Evolutionary conservation across 2,797 vertebrate species (phyloP).

Genomic region (Simalia tracyae): DNA sequence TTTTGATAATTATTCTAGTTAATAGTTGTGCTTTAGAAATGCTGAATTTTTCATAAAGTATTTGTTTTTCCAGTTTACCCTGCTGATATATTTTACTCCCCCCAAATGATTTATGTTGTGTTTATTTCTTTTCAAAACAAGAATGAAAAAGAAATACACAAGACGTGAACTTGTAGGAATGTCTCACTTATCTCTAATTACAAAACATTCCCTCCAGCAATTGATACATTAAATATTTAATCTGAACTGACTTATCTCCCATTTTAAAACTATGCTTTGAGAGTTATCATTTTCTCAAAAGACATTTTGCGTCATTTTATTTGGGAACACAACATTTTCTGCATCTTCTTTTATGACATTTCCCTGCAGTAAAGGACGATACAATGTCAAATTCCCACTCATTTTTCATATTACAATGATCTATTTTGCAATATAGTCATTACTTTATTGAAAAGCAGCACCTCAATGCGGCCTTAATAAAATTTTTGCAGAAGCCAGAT

Average conservation of each 20-base stretch:
- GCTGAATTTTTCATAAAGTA: neutral
- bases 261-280: neutral
- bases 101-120: neutral
- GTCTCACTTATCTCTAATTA: slow-evolving; percentile 4
- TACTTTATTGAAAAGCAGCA: slow-evolving; percentile 19
- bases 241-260: neutral
- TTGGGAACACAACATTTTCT: neutral
- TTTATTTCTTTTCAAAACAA: slow-evolving; percentile 8
- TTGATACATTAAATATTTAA: neutral
- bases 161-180: neutral
- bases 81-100: neutral
- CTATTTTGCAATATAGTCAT: slow-evolving; percentile 9
- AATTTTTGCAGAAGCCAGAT: neutral
- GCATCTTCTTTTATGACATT: slow-evolving; percentile 8
- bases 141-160: neutral
- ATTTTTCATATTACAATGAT: slow-evolving; percentile 6
- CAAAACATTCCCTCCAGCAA: neutral
- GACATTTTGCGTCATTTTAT: neutral
- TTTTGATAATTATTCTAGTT: neutral
- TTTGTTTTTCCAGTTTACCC: neutral
- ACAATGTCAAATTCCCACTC: slow-evolving; percentile 1
- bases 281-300: neutral
- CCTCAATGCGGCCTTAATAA: neutral
- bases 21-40: neutral
- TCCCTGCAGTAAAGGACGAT: neutral